Evolutionary conservation across 2,113 vertebrate genomes (phyloP), one percentile per base, ranked within the genome.

Genomic region (Lophotis ruficrista): DNA sequence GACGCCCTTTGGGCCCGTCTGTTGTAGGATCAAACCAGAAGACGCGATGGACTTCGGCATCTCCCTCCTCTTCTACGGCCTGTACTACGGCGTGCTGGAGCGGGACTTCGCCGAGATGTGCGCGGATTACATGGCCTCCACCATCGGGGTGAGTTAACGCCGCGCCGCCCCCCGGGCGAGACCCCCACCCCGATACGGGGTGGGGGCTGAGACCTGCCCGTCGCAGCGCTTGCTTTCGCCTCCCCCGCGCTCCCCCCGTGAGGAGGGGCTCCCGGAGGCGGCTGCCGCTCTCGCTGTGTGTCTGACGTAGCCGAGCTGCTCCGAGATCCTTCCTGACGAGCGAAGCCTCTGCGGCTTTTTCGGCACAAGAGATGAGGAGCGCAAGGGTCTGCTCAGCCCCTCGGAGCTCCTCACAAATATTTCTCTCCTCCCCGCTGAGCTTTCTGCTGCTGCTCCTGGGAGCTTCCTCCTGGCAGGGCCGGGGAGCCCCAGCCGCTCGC

Each of bases 41-140:
- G 99, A 99, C 38, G 98, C 99, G 0, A 99, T 99, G 99, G 99
- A 99, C 94, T 99, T 99, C 53, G 99, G 99, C 14, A 99, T 99
- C 58, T 99, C 99, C 7, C 98, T 99, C 14, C 98, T 99, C 15
- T 99, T 99, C 97, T 99, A 99, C 0, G 99, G 99, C 14, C 98
- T 99, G 41, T 99, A 99, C 97, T 99, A 99, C 0, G 99, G 99
- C 10, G 99, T 99, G 22, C 97, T 99, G 23, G 99, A 99, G 64
- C 97, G 99, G 37, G 99, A 99, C 97, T 99, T 99, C 96, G 99
- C 99, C 2, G 99, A 99, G 97, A 99, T 99, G 99, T 99, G 99
- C 96, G 99, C 99, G 0, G 99, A 99, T 95, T 99, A 99, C 97
- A 99, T 99, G 99, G 99, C 99, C 8, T 99, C 99, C 4, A 99